These are phyloP conservation scores for Schizopygopsis pylzovi DNA, from an alignment of 2,797 vertebrate genomes.

Conservation along the genomic window DNA sequence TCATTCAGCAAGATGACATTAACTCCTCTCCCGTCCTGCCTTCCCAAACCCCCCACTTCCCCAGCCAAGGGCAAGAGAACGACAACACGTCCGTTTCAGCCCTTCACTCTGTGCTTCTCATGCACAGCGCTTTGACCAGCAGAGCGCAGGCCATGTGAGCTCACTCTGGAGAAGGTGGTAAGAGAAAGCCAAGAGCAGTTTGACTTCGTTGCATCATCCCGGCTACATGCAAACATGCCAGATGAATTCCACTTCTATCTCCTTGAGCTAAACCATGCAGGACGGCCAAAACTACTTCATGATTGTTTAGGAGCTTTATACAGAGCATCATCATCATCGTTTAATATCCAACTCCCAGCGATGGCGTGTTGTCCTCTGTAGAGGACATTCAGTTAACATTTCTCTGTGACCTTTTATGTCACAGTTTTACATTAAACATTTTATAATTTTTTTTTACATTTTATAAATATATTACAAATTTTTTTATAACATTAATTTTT, in stretches of 20 bases:
- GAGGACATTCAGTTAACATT: no score
- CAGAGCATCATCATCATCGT: no score
- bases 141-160: not conserved
- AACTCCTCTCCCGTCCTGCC: conserved; percentile 20
- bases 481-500: no score
- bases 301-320: no score
- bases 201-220: not conserved
- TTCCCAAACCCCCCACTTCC: conserved; percentile 9
- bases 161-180: not conserved
- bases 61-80: conserved; percentile 21
- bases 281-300: not conserved
- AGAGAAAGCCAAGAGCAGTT: not conserved
- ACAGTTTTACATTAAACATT: no score
- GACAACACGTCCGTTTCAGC: conserved; percentile 17
- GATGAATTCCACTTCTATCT: not conserved
- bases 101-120: not conserved
- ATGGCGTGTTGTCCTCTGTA: no score
- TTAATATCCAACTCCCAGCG: no score
- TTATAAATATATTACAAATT: no score
- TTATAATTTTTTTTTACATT: no score
- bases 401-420: no score
- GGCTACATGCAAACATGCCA: not conserved
- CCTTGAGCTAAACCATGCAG: not conserved
- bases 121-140: not conserved
- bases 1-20: conserved; percentile 54